Conservation (phyloP, 2,888 invertebrate species). For the Thera britannica region DNA sequence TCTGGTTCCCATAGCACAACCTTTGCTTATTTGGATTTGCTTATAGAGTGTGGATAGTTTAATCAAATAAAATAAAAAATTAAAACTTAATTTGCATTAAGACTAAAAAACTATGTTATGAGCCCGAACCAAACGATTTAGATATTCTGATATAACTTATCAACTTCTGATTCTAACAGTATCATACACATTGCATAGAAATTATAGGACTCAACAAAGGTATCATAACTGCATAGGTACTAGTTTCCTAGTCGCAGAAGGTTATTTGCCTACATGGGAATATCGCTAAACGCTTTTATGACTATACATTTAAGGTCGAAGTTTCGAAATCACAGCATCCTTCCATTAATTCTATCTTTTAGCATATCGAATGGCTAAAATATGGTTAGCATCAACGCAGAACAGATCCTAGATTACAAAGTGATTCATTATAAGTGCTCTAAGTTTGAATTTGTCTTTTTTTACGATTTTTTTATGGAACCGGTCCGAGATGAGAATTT, state of each 20-base stretch:
- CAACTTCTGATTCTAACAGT: too few relatives aligned
- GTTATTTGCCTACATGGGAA: not conserved
- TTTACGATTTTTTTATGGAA: too few relatives aligned
- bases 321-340: conserved; percentile 2
- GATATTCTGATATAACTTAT: too few relatives aligned
- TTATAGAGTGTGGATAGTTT: too few relatives aligned
- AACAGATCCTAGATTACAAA: conserved; percentile 8
- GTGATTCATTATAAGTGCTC: conserved; percentile 8
- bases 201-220: conserved; percentile 10
- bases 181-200: conserved; percentile 3
- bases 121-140: too few relatives aligned
- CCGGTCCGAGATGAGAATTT: too few relatives aligned
- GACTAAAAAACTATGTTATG: too few relatives aligned
- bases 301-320: not conserved
- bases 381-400: conserved; percentile 12
- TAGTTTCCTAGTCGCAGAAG: not conserved
- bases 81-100: too few relatives aligned
- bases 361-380: conserved; percentile 28
- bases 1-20: too few relatives aligned
- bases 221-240: too few relatives aligned
- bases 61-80: too few relatives aligned
- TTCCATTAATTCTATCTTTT: not conserved
- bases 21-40: too few relatives aligned
- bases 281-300: not conserved
- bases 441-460: not conserved